Conservation (phyloP, 1,140 invertebrate genomes). For the Oryctes rhinoceros region DNA sequence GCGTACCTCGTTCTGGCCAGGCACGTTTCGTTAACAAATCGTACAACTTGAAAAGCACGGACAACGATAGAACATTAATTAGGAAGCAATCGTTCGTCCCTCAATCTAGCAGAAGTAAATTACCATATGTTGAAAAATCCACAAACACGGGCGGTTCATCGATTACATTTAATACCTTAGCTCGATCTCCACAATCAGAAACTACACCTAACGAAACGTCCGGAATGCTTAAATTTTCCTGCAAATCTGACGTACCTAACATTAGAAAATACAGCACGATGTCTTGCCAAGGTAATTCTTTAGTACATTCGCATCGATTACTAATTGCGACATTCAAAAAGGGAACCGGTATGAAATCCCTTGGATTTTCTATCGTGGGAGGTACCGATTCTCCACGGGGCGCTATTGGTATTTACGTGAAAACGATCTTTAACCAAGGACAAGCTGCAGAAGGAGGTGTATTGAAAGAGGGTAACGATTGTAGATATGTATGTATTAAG, state of each 20-base stretch:
- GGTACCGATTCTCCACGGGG: conserved; percentile 89
- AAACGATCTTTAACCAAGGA: conserved; percentile 87
- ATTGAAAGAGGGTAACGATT: conserved; percentile 77
- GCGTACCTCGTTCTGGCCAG: neutral
- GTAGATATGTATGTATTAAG: neutral
- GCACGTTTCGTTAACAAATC: neutral
- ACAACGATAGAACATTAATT: neutral
- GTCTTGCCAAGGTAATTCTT: neutral
- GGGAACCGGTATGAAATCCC: conserved; percentile 82
- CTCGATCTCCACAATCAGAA: neutral
- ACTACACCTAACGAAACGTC: neutral
- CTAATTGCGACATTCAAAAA: conserved; percentile 72
- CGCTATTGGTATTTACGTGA: conserved; percentile 88
- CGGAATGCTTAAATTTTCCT: conserved; percentile 37
- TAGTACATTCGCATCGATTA: neutral
- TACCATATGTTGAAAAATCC: neutral
- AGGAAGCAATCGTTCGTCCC: neutral
- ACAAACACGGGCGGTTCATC: neutral
- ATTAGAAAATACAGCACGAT: neutral
- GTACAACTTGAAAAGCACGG: neutral
- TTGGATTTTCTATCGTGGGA: conserved; percentile 93
- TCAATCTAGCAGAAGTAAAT: neutral
- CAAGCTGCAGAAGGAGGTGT: conserved; percentile 86
- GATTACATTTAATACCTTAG: too few relatives aligned
- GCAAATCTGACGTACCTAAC: neutral